Evolutionary conservation across 2,797 vertebrate species (phyloP).

Genomic region (Liasis olivaceus): DNA sequence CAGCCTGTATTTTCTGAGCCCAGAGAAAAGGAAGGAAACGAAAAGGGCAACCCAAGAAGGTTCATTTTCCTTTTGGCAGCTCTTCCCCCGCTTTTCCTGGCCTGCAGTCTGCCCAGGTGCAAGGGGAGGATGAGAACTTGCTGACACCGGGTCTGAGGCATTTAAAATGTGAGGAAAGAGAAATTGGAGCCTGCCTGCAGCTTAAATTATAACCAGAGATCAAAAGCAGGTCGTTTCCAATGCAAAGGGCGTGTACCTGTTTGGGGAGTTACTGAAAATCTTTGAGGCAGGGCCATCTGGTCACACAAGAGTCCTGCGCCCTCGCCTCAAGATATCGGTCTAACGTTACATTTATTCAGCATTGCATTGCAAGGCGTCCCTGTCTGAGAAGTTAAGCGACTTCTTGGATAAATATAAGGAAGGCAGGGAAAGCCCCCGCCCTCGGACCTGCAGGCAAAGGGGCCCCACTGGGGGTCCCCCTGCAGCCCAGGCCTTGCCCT

Average conservation of each 20-base stretch:
- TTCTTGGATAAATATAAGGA: neutral
- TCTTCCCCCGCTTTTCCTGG: constrained; percentile 42
- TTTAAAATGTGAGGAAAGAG: constrained; percentile 69
- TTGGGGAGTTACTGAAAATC: constrained; percentile 52
- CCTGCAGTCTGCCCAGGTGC: constrained; percentile 61
- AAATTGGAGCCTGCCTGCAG: constrained; percentile 65
- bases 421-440: neutral
- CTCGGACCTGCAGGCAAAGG: neutral
- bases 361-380: constrained; percentile 46
- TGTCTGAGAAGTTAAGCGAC: constrained; percentile 14
- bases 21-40: constrained; percentile 1
- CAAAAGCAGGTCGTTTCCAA: constrained; percentile 56
- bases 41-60: constrained; percentile 30
- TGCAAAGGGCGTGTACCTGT: constrained; percentile 49
- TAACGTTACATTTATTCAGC: constrained; percentile 52
- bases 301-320: constrained; percentile 51
- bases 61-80: constrained; percentile 41
- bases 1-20: neutral
- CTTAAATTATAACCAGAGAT: constrained; percentile 65
- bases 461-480: neutral
- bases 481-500: neutral
- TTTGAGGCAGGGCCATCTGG: constrained; percentile 58
- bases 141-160: constrained; percentile 62
- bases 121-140: constrained; percentile 64
- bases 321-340: constrained; percentile 35